These are phyloP conservation scores for Hypercompe scribonia DNA, from an alignment of 2,888 invertebrate species.

Conservation along the genomic window DNA sequence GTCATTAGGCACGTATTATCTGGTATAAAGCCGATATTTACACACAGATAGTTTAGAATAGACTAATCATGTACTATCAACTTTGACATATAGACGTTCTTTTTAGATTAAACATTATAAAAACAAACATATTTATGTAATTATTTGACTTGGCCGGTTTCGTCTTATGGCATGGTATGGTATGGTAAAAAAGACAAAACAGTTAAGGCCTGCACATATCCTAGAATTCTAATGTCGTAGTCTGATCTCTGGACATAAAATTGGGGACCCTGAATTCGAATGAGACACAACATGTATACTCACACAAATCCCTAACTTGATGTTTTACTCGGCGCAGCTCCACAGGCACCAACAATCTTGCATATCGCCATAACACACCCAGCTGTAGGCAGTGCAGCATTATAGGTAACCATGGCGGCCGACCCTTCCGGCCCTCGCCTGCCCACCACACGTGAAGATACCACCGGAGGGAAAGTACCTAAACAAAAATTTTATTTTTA, in stretches of 20 bases:
- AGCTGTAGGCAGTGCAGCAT: conserved; percentile 89
- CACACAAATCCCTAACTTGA: conserved; percentile 90
- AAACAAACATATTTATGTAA: no score
- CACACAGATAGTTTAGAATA: background rate
- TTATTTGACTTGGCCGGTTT: no score
- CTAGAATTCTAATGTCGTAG: background rate
- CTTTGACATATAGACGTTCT: no score
- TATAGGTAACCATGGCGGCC: conserved; percentile 84
- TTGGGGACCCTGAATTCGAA: background rate
- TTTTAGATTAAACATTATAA: no score
- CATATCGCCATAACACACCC: conserved; percentile 93
- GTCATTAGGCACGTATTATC: background rate
- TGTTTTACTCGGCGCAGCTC: conserved; percentile 93
- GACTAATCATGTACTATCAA: background rate
- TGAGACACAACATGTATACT: conserved; percentile 53
- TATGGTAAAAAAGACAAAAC: background rate
- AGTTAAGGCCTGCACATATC: background rate
- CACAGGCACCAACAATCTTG: conserved; percentile 93
- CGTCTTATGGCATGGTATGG: no score
- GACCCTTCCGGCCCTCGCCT: conserved; percentile 76
- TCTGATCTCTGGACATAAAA: background rate
- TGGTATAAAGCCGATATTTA: background rate
- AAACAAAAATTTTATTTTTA: conserved; percentile 2
- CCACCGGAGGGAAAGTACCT: conserved; percentile 92
- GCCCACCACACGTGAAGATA: conserved; percentile 87